Evolutionary conservation across 2,797 vertebrate species (phyloP), one percentile per base, ranked within the genome.

Genomic region (Manis javanica): DNA sequence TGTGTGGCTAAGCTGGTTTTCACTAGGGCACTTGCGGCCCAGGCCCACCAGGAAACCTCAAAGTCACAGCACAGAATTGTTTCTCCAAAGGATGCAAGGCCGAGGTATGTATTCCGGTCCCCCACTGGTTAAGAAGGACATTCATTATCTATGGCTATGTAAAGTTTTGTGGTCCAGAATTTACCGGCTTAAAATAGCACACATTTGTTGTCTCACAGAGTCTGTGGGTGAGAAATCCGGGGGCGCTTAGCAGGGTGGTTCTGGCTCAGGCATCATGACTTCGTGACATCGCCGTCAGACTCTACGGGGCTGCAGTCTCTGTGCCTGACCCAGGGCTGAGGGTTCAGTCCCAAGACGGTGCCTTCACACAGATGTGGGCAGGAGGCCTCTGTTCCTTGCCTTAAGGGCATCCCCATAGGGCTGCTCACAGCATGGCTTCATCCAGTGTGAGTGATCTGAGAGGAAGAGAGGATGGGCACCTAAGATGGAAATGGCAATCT

Each of bases 301-400:
- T 29, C 46, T 14, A 0, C 37, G 0, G 2, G 46, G 14, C 4
- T 64, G 14, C 18, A 2, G 1, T 0, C 26, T 64, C 63, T 16
- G 39, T 39, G 14, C 18, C 51, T 37, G 42, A 49, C 0, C 16
- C 21, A 39, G 31, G 37, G 4, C 7, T 12, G 55, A 49, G n/a
- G 31, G 12, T 55, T 34, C 5, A 1, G 18, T 66, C 49, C 82
- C 23, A n/a, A 64, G 87, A 42, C 24, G 71, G 23, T 2, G 7
- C 26, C 26, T 21, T 49, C 37, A 21, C 9, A 5, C 0, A 3
- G 42, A 14, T 37, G 46, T 66, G 3, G 29, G 39, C 61, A 49
- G 39, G 29, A 81, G 59, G 18, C 79, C 61, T 63, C 21, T 0
- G 37, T 24, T 71, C 18, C 72, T 29, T 39, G 29, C 16, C 14